Evolutionary conservation across 2,888 invertebrate genomes (phyloP), one percentile per base, ranked within the genome.

Genomic region (Hydrotaea cyrtoneurina): DNA sequence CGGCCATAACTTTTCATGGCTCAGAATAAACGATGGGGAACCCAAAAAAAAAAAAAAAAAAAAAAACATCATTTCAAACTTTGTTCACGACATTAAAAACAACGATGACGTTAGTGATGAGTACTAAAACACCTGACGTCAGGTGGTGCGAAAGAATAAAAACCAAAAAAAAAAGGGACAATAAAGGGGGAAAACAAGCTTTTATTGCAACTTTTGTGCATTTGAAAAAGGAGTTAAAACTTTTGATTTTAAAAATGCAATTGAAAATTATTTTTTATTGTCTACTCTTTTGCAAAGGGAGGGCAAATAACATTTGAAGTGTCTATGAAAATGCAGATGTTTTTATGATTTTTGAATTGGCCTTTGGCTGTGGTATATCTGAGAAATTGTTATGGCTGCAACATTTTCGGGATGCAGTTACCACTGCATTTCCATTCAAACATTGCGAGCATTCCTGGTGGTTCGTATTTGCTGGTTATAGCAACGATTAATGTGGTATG

Each of bases 61-160:
- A 31, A 62, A 62, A 62, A 23, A 11, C 62, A 64, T 31, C 57
- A 74, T 72, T 43, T 21, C n/a, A 55, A 64, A 80, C 71, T 75
- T 80, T 3, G 0, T 15, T 69, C 46, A 23, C 17, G 23, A 75
- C 71, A 72, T 72, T 69, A 39, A 64, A 74, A 72, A 55, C 59
- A 80, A 77, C 36, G 69, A 19, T 19, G 19, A n/a, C 23, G 46
- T n/a, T n/a, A 69, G 57, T 78, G 64, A 64, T 84, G 75, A 76
- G 84, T 81, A 81, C 26, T 26, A 39, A 57, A 76, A 76, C 84
- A 84, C 78, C 80, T 81, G 80, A 62, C 72, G 46, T 69, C 69
- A 69, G 46, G n/a, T 46, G 69, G 55, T 31, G 8, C 23, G 15
- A 43, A 43, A 31, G 31, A 31, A 43, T 15, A 10, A n/a, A n/a